These are phyloP conservation scores for Phyllostomus hastatus DNA, from an alignment of 2,113 vertebrate genomes.

Conservation along the genomic window DNA sequence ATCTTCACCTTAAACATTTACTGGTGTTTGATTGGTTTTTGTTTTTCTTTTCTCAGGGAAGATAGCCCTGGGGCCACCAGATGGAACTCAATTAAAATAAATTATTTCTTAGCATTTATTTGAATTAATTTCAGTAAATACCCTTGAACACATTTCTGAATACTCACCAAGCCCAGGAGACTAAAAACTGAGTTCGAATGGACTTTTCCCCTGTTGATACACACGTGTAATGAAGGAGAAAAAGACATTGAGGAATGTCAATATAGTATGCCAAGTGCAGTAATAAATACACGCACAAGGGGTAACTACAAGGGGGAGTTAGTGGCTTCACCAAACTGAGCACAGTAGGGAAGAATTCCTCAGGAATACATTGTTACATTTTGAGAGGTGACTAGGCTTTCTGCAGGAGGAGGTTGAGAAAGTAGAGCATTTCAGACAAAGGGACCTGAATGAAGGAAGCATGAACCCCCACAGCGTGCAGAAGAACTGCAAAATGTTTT, in stretches of 20 bases:
- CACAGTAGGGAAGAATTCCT: background rate
- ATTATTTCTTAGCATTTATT: background rate
- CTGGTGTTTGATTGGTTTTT: background rate
- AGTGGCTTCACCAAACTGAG: background rate
- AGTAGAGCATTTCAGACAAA: background rate
- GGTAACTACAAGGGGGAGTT: background rate
- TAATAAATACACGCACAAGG: background rate
- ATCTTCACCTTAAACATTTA: background rate
- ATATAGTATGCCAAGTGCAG: background rate
- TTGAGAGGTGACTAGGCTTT: background rate
- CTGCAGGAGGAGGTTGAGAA: background rate
- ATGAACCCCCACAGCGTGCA: background rate
- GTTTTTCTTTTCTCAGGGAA: background rate
- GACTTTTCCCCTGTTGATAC: background rate
- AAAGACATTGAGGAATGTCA: background rate
- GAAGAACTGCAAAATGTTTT: background rate
- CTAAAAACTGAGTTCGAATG: background rate
- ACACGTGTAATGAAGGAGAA: background rate
- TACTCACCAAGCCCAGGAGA: background rate
- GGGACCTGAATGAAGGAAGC: background rate
- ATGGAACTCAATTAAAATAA: background rate
- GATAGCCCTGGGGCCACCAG: background rate
- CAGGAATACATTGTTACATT: background rate
- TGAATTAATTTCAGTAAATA: background rate
- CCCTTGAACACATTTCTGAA: background rate